These are phyloP conservation scores for Ctenopoma kingsleyae DNA, from an alignment of 2,797 vertebrate species.

Conservation along the genomic window DNA sequence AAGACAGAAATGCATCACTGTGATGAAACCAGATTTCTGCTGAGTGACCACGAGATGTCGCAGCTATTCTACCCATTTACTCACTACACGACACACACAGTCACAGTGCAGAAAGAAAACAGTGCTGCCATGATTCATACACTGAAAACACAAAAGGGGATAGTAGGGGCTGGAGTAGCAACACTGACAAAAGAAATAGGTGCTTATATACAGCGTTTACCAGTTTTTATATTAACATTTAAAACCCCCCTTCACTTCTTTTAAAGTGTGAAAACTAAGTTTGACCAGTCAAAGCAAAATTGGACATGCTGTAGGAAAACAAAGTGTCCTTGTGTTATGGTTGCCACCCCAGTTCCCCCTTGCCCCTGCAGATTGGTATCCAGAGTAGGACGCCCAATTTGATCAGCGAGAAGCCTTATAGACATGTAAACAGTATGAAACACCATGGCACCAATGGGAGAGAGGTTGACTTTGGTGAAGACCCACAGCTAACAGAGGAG, in stretches of 20 bases:
- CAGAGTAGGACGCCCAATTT: slow-evolving; percentile 80
- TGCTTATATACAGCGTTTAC: neutral
- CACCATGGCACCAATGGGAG: slow-evolving; percentile 81
- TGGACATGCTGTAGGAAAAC: neutral
- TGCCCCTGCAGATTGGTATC: slow-evolving; percentile 83
- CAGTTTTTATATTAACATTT: neutral
- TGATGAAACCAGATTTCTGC: neutral
- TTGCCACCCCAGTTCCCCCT: slow-evolving; percentile 78
- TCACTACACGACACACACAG: slow-evolving; percentile 58
- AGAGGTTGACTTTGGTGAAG: slow-evolving; percentile 66
- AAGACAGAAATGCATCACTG: slow-evolving; percentile 12
- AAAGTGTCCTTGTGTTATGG: slow-evolving; percentile 5
- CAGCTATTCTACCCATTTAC: slow-evolving; percentile 57
- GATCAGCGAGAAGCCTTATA: slow-evolving; percentile 80
- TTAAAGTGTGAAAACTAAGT: neutral
- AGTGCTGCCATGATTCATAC: slow-evolving; percentile 73
- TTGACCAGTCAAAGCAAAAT: neutral
- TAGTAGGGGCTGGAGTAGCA: slow-evolving; percentile 78
- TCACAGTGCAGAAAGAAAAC: slow-evolving; percentile 62
- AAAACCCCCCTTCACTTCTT: neutral
- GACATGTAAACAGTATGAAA: slow-evolving; percentile 83
- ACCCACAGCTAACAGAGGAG: slow-evolving; percentile 71
- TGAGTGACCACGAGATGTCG: slow-evolving; percentile 20
- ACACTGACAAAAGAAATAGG: slow-evolving; percentile 25
- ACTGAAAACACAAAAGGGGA: slow-evolving; percentile 77